phyloP scores from a whole-genome alignment of 1,140 invertebrate species.

The Chionoecetes opilio region DNA sequence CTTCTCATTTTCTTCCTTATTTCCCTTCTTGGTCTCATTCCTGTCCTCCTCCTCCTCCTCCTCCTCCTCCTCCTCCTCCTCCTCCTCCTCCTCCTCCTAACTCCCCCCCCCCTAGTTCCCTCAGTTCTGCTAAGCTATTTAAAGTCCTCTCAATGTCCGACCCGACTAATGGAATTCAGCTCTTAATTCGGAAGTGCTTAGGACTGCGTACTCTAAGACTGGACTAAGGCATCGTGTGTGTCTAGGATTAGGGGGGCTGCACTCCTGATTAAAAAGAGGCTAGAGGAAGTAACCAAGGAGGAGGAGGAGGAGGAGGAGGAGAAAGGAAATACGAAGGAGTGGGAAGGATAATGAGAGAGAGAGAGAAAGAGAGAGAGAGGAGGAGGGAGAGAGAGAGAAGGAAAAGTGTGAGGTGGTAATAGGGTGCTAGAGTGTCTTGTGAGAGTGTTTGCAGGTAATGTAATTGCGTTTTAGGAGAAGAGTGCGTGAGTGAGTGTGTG shows the following conservation, averaged over 20 bases:
- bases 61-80: neutral
- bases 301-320: neutral
- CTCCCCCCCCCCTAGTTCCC: constrained; percentile 3
- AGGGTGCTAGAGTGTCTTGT: neutral
- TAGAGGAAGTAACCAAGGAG: neutral
- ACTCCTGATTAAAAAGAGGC: constrained; percentile 59
- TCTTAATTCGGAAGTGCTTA: constrained; percentile 74
- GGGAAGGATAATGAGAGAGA: neutral
- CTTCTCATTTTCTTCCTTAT: neutral
- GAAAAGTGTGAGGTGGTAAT: constrained; percentile 7
- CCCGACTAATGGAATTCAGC: constrained; percentile 74
- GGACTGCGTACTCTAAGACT: constrained; percentile 53
- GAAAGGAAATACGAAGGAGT: neutral
- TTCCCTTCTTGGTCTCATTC: no score
- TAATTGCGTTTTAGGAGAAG: constrained; percentile 7
- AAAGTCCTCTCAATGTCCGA: constrained; percentile 74
- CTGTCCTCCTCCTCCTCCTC: neutral
- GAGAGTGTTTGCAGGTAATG: constrained; percentile 5
- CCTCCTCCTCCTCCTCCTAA: neutral
- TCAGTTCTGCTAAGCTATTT: constrained; percentile 68
- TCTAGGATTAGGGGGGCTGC: constrained; percentile 57
- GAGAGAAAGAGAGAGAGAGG: neutral
- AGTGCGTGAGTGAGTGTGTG: neutral
- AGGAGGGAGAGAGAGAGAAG: constrained; percentile 5
- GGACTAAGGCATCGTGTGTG: constrained; percentile 34